Evolutionary conservation across 2,113 vertebrate genomes (phyloP).

Genomic region (Melospiza georgiana): DNA sequence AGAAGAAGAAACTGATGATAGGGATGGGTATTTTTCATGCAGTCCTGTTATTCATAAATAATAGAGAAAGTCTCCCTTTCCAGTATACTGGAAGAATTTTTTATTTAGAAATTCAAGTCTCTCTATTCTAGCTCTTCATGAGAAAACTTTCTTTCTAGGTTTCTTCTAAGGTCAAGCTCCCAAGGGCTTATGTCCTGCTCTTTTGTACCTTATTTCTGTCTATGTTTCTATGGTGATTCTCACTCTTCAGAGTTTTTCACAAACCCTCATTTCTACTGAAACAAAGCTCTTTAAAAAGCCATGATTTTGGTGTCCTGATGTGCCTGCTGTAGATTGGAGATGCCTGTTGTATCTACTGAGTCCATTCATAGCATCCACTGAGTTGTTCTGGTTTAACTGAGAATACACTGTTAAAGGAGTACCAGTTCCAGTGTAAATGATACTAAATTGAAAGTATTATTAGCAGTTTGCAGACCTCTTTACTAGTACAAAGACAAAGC

Average conservation of each 20-base stretch:
- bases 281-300: not conserved
- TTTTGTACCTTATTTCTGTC: not conserved
- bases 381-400: not conserved
- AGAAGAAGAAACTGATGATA: not conserved
- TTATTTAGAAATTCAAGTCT: slow-evolving; percentile 30
- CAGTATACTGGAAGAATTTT: not conserved
- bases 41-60: slow-evolving; percentile 21
- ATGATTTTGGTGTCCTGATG: not conserved
- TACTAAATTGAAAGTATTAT: not conserved
- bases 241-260: not conserved
- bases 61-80: not conserved
- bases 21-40: not conserved
- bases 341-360: not conserved
- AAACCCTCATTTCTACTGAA: not conserved
- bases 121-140: not conserved
- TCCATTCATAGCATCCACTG: not conserved
- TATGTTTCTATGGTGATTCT: slow-evolving; percentile 17
- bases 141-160: slow-evolving; percentile 8
- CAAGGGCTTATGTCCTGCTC: not conserved
- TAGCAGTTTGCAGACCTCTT: not conserved
- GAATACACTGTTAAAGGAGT: not conserved
- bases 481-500: not conserved
- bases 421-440: not conserved
- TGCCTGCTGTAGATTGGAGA: not conserved
- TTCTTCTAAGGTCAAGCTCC: slow-evolving; percentile 3